Base-by-base conservation (phyloP, 2,113 vertebrate species). In the Gambusia holbrooki region DNA sequence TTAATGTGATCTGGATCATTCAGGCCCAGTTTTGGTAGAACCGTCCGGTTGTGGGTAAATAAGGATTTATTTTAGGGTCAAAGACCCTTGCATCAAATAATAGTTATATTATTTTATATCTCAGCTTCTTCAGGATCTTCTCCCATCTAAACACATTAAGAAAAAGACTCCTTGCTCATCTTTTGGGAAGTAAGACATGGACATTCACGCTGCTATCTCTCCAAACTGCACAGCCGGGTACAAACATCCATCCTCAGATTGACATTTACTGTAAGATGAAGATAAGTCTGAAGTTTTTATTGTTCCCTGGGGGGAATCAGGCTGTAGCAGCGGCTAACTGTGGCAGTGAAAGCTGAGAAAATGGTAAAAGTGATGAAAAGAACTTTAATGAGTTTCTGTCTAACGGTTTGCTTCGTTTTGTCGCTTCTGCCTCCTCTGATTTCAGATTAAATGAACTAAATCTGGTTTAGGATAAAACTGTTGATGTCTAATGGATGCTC, bases 221-320 rank as follows among this genome's bases (percentile, higher is more conserved):
- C 71, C 63, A 72, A 28, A 37, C 61, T 71, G 67, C 67, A 25
- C 28, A 58, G 27, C 29, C 61, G 33, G 62, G 27, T 79, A 62
- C 28, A 32, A 42, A 27, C 62, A 69, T 14, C n/a, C 25, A 62
- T 76, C 42, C 58, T 63, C 72, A 72, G 69, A 61, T 76, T 63
- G 33, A 42, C 69, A 12, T 66, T 79, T 71, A 35, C 65, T 17
- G 54, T 37, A 19, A 71, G 60, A 63, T 10, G 32, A 62, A 77
- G 79, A 86, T 74, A 29, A 74, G 62, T 60, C 68, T 13, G 6
- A 66, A 29, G 12, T 32, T 64, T n/a, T 76, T 69, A 79, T 68
- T 63, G 67, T 66, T 77, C 78, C 75, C 83, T 27, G 69, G 69
- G 67, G 80, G 82, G 73, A 67, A 83, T 69, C 54, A 12, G 66